Evolutionary conservation across 2,113 vertebrate species (phyloP), one percentile per base, ranked within the genome.

Genomic region (Catharus fuscescens): DNA sequence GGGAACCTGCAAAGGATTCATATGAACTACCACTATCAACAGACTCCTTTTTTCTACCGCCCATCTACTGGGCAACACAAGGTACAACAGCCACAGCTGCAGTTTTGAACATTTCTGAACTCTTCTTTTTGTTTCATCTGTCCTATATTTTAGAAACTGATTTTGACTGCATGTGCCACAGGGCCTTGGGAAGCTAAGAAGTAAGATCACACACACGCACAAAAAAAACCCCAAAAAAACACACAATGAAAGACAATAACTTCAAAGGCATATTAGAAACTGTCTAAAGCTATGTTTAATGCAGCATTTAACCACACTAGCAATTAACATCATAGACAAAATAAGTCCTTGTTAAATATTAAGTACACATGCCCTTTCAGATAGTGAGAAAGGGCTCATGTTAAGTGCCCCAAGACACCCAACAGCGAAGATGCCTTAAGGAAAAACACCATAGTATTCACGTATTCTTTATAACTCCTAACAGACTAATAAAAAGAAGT

Each of bases 11-110:
- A 90, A 80, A 94, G 34, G 32, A 73, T 29, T 13, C 34, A 67
- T 4, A 2, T 18, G 18, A 90, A 45, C 28, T 54, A 81, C 14
- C 34, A 28, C 10, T 10, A 57, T 14, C 64, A 80, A 78, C n/a
- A 65, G 71, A 86, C 18, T 62, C 36, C 42, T 59, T 67, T 88
- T 90, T 95, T 65, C 67, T 57, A 45, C 1, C 10, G 60, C 44
- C 59, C 60, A 84, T 83, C 88, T 91, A 84, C 60, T 80, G 52
- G 76, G 57, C 82, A 88, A 47, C 40, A 53, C n/a, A 73, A 83
- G 48, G n/a, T 64, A 74, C 29, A 83, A 90, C 66, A 86, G 25
- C 52, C 90, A 94, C 82, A 95, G 80, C 52, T 82, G 62, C 47
- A 96, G 67, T 34, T 89, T 0, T 25, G 24, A 93, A 78, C 45